A percentile compares a stretch with the other conserved stretches of the same genome.
These are phyloP conservation scores for Hippocampus mohnikei DNA, from an alignment of 2,113 vertebrate genomes.

Conservation along the genomic window DNA sequence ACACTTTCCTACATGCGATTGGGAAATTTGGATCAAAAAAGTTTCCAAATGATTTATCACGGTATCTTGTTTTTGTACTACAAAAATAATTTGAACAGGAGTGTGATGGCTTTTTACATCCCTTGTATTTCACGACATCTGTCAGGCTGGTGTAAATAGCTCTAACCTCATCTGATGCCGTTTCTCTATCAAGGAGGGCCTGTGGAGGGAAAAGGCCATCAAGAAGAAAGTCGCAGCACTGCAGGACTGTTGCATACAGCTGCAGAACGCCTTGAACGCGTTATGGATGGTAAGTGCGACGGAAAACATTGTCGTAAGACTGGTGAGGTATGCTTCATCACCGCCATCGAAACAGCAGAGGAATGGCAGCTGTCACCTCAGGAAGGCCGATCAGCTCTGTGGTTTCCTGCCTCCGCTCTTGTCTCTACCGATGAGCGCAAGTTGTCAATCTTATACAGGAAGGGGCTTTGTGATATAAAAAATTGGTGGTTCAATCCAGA, in stretches of 20 bases:
- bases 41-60: no score
- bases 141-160: no score
- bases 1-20: no score
- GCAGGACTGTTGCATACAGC: conserved; percentile 55
- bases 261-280: conserved; percentile 57
- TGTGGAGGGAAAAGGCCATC: conserved; percentile 69
- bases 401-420: conserved; percentile 65
- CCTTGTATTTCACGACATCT: background rate
- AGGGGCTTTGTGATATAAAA: conserved; percentile 18
- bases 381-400: conserved; percentile 52
- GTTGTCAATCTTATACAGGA: conserved; percentile 46
- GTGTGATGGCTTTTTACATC: background rate
- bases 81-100: background rate
- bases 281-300: conserved; percentile 66
- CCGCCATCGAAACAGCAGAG: background rate
- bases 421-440: conserved; percentile 21
- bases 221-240: conserved; percentile 69
- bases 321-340: background rate
- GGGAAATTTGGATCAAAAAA: no score
- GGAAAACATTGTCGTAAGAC: background rate
- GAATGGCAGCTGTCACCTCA: conserved; percentile 19
- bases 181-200: conserved; percentile 63
- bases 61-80: background rate
- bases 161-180: background rate
- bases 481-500: background rate